phyloP scores from a whole-genome alignment of 1,140 invertebrate genomes.

The Brachionus koreanus region DNA sequence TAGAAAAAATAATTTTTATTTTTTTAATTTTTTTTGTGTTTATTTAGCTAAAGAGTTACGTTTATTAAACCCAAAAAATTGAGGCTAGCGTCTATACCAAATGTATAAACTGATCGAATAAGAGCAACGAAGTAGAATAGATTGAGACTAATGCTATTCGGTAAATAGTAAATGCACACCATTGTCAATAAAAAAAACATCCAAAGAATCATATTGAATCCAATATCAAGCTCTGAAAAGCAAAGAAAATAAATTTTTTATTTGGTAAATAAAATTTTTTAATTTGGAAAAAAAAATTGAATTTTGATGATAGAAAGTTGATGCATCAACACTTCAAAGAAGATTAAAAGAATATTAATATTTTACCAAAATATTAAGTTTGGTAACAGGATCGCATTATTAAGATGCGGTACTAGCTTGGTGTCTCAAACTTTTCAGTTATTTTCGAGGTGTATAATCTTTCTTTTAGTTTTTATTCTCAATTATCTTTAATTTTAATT shows the following conservation, averaged over 20 bases:
- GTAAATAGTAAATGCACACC: slow-evolving; percentile 50
- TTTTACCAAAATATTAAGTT: no score
- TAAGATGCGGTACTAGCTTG: no score
- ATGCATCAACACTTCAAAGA: no score
- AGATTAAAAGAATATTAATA: no score
- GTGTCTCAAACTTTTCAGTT: no score
- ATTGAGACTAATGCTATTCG: not conserved
- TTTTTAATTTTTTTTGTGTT: not conserved
- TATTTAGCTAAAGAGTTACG: slow-evolving; percentile 59
- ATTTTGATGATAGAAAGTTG: no score
- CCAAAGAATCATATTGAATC: slow-evolving; percentile 65
- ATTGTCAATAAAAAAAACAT: slow-evolving; percentile 71
- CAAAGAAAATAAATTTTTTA: not conserved
- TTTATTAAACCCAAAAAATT: slow-evolving; percentile 77
- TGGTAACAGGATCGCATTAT: no score
- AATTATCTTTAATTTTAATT: no score
- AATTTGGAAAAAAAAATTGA: no score
- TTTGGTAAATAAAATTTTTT: slow-evolving; percentile 48
- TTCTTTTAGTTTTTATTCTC: no score
- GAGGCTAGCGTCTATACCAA: slow-evolving; percentile 81
- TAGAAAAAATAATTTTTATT: slow-evolving; percentile 53
- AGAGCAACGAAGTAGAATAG: slow-evolving; percentile 74
- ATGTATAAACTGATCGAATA: slow-evolving; percentile 77
- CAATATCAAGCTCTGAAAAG: not conserved
- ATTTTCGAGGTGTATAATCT: no score